Base-by-base conservation (phyloP, 2,888 invertebrate genomes). In the Muscina levida region DNA sequence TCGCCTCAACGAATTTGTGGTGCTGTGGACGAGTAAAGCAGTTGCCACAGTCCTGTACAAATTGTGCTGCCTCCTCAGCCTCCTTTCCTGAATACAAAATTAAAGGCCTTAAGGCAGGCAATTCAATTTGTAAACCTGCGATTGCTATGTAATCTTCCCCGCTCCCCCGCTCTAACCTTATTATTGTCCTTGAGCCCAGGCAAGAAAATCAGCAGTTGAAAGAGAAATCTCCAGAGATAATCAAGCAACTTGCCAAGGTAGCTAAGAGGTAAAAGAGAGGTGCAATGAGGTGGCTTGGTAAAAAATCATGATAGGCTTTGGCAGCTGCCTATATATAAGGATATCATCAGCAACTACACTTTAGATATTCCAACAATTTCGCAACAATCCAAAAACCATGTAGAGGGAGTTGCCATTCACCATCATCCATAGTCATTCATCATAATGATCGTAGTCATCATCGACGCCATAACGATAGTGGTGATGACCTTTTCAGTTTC, bases 51-150 rank as follows among this genome's bases (percentile, higher is more conserved):
- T 56, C 56, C 3, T 57, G 57, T 1, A 3, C 26, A 24, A n/a
- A 57, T 2, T 15, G 2, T n/a, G 31, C 22, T 15, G 11, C 31
- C 13, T 57, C 26, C 13, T n/a, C 56, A 26, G 13, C 1, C n/a
- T n/a, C 31, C 31, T 31, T n/a, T n/a, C n/a, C n/a, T n/a, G n/a
- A n/a, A 13, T 17, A 51, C 26, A 13, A 51, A 51, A 68, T 48
- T 22, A 62, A 56, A 26, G 19, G 66, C 66, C 66, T 51, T 37
- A 31, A 67, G 66, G 66, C n/a, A 46, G 5, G 31, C 26, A 17
- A 48, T 48, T 48, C 48, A 46, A 66, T 48, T 17, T 56, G 56
- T 56, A 13, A 24, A 17, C 48, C 48, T 48, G 3, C 13, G 10
- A 44, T 13, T 2, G 2, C 44, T 2, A 2, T n/a, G 44, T 13